These are phyloP conservation scores for Sipha flava DNA, from an alignment of 1,140 invertebrate species.

Conservation along the genomic window DNA sequence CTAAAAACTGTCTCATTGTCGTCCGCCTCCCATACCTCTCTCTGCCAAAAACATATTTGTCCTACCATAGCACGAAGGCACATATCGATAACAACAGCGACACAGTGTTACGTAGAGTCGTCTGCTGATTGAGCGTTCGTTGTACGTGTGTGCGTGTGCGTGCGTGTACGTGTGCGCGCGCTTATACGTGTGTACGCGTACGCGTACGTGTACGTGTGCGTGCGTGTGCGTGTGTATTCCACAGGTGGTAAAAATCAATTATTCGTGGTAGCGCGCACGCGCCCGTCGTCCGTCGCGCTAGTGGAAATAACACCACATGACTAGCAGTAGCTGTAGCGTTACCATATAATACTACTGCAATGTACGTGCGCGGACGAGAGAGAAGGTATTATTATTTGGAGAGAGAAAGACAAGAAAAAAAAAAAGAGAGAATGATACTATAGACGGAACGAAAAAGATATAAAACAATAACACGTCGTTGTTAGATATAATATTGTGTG, in stretches of 20 bases:
- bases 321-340: not conserved
- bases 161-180: no score
- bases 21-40: no score
- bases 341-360: not conserved
- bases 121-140: no score
- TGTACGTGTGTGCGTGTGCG: no score
- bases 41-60: no score
- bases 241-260: conserved; percentile 33
- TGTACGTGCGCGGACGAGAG: not conserved
- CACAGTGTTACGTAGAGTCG: no score
- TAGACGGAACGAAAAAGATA: not conserved
- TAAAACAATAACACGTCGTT: conserved; percentile 3
- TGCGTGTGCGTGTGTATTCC: not conserved
- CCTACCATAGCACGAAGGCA: no score
- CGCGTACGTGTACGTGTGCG: not conserved
- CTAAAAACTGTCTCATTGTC: no score
- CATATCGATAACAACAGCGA: no score
- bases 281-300: not conserved
- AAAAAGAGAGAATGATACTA: no score
- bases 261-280: conserved; percentile 26
- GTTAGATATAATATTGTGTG: not conserved
- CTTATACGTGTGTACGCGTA: not conserved
- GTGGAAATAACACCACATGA: not conserved
- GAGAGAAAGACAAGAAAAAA: not conserved
- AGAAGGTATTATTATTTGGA: not conserved